Percentiles rank a stretch among this genome's conserved stretches.
phyloP scores from a whole-genome alignment of 2,888 invertebrate species.

The Taphrorychus bicolor region DNA sequence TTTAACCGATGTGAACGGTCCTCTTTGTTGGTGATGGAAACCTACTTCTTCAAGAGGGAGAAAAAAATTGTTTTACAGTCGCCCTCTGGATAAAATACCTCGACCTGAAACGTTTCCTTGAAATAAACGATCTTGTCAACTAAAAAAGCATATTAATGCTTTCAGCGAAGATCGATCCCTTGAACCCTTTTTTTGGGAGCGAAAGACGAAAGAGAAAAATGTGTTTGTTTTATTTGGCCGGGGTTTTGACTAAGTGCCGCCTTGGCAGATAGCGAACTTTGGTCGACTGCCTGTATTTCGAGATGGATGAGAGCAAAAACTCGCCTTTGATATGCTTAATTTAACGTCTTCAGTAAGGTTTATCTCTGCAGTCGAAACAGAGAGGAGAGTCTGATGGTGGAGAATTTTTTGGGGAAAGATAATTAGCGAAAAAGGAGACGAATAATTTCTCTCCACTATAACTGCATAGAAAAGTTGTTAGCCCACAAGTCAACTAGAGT shows the following conservation, averaged over 20 bases:
- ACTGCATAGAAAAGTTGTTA: too few species aligned
- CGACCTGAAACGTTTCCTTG: slow-evolving; percentile 15
- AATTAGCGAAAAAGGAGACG: too few species aligned
- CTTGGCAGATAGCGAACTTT: slow-evolving; percentile 54
- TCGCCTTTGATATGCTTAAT: slow-evolving; percentile 32
- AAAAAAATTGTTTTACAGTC: too few species aligned
- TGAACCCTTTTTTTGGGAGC: slow-evolving; percentile 31
- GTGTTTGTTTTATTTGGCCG: slow-evolving; percentile 58
- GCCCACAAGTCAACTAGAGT: too few species aligned
- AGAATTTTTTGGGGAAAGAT: too few species aligned
- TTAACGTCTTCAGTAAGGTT: slow-evolving; percentile 30
- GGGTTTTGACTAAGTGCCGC: slow-evolving; percentile 57
- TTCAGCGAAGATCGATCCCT: slow-evolving; percentile 35
- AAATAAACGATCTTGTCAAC: slow-evolving; percentile 33
- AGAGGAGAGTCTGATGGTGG: too few species aligned
- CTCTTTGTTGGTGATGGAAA: not conserved
- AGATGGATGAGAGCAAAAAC: slow-evolving; percentile 32
- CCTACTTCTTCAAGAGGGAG: too few species aligned
- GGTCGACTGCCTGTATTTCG: slow-evolving; percentile 28
- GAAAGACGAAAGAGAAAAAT: slow-evolving; percentile 52
- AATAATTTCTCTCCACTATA: too few species aligned
- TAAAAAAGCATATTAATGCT: slow-evolving; percentile 40
- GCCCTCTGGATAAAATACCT: not conserved
- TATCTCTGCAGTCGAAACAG: not conserved
- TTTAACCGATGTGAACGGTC: not conserved